Conservation (phyloP, 2,113 vertebrate genomes). For the Dasyornis broadbenti region DNA sequence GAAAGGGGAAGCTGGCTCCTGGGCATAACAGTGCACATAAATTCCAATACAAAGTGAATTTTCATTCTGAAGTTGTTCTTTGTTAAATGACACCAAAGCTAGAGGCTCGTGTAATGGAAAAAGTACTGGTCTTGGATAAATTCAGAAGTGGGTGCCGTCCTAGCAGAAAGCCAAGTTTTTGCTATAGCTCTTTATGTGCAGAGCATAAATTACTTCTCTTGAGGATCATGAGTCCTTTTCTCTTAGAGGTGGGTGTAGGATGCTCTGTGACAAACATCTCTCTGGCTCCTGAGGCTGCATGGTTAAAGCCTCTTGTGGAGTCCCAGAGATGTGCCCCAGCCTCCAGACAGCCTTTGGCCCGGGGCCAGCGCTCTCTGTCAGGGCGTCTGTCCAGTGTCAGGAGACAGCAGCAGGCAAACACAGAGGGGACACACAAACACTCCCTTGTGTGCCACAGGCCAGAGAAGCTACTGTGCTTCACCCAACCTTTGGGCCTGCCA, state of each 20-base stretch:
- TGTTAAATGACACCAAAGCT: background rate
- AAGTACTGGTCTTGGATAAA: background rate
- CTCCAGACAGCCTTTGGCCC: background rate
- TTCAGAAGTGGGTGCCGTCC: background rate
- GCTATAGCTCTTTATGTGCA: background rate
- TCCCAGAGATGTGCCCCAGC: background rate
- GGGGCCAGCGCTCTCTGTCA: accelerated
- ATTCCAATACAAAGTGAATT: background rate
- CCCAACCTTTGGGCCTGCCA: background rate
- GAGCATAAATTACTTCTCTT: background rate
- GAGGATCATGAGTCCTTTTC: background rate
- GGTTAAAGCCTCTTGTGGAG: background rate
- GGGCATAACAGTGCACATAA: background rate
- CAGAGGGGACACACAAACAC: background rate
- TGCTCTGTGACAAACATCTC: background rate
- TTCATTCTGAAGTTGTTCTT: background rate
- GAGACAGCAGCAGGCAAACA: background rate
- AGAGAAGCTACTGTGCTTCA: background rate
- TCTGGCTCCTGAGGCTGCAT: background rate
- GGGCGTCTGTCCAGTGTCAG: slow-evolving; percentile 27
- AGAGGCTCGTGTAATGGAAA: background rate
- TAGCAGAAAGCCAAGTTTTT: slow-evolving; percentile 5
- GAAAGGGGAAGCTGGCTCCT: background rate
- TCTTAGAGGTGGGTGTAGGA: background rate
- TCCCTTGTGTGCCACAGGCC: background rate